phyloP scores from a whole-genome alignment of 2,797 vertebrate species.

The Anguilla marmorata region DNA sequence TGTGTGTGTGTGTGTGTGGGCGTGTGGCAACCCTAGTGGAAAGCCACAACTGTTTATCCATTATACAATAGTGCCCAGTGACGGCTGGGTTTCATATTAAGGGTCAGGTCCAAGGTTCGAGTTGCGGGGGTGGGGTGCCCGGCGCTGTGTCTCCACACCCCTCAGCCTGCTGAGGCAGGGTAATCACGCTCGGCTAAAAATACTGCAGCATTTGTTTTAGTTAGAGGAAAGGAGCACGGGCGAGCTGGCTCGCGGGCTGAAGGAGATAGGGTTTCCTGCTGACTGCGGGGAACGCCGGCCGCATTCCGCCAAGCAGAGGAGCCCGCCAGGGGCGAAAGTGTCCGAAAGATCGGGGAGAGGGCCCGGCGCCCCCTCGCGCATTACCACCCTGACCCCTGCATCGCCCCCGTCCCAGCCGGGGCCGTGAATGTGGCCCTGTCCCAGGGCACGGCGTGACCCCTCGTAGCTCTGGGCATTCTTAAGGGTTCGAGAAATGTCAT shows the following conservation, averaged over 20 bases:
- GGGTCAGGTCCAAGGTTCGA: conserved; percentile 60
- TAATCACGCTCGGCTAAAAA: conserved; percentile 76
- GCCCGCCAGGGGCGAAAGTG: conserved; percentile 50
- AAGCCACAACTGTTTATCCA: conserved; percentile 65
- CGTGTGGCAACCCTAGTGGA: conserved; percentile 45
- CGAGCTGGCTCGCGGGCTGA: conserved; percentile 52
- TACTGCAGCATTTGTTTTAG: conserved; percentile 75
- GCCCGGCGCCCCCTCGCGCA: background rate
- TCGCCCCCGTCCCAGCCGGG: background rate
- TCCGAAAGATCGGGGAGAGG: conserved; percentile 50
- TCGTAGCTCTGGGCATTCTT: conserved; percentile 37
- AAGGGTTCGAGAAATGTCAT: conserved; percentile 24
- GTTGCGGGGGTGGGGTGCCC: conserved; percentile 64
- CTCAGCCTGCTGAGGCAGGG: conserved; percentile 66
- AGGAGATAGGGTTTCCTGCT: conserved; percentile 73
- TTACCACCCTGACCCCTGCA: background rate
- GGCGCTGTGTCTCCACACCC: conserved; percentile 45
- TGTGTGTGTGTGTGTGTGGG: background rate
- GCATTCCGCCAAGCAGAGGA: conserved; percentile 60
- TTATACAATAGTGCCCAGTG: conserved; percentile 49
- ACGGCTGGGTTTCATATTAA: conserved; percentile 49
- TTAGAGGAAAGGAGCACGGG: conserved; percentile 65
- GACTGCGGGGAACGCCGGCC: conserved; percentile 67
- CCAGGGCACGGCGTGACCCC: conserved; percentile 25
- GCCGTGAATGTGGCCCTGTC: background rate